Conservation (phyloP, 2,113 vertebrate species). For the Enhydra lutris region DNA sequence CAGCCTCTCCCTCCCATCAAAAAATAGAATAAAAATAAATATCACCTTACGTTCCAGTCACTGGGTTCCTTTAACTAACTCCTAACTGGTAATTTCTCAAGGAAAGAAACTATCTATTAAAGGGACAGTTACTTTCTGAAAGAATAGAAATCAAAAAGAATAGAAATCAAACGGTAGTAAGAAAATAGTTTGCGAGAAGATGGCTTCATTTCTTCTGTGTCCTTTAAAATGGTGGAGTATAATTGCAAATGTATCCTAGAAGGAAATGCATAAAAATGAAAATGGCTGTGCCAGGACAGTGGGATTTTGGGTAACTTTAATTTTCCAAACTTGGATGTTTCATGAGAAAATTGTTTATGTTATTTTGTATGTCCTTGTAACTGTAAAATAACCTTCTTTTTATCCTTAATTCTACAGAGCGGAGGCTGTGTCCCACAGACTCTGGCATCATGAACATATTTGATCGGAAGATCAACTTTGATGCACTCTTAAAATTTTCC, state of each 20-base stretch:
- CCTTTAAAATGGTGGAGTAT: constrained; percentile 17
- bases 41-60: not conserved
- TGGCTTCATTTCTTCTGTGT: not conserved
- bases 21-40: not conserved
- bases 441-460: constrained; percentile 91
- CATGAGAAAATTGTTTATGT: not conserved
- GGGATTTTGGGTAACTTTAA: not conserved
- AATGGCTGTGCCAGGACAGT: not conserved
- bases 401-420: not conserved
- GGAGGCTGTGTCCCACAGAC: constrained; percentile 41
- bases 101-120: not conserved
- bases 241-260: not conserved
- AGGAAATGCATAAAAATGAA: not conserved
- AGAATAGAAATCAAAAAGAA: constrained; percentile 12
- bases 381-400: constrained; percentile 12
- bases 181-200: not conserved
- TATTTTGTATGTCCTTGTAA: not conserved
- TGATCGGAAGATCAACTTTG: constrained; percentile 93
- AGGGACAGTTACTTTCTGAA: not conserved
- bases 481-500: constrained; percentile 94
- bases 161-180: not conserved
- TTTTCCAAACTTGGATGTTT: not conserved
- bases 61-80: constrained; percentile 22
- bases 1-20: not conserved
- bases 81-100: constrained; percentile 28